Conservation (phyloP, 2,797 vertebrate species). For the Centropyge bicolor region DNA sequence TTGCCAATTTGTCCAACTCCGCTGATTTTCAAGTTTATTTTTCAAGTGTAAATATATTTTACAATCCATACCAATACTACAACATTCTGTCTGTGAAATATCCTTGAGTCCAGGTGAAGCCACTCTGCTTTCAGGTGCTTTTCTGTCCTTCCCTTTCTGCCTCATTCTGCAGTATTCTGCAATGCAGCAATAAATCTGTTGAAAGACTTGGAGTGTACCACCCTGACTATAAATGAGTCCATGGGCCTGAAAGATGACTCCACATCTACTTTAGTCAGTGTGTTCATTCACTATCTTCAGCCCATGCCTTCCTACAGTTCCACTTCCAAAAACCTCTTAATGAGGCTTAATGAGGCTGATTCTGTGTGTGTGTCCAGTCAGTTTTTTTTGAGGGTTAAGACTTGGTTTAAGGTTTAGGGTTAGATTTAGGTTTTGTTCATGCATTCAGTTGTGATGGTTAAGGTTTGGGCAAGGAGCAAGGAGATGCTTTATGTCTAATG, state of each 20-base stretch:
- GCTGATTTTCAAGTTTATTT: not conserved
- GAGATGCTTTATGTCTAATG: no score
- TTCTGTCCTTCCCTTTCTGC: slow-evolving; percentile 2
- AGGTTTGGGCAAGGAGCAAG: no score
- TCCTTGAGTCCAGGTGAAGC: slow-evolving; percentile 35
- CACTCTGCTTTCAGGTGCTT: slow-evolving; percentile 18
- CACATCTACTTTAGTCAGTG: slow-evolving; percentile 16
- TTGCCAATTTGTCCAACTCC: not conserved
- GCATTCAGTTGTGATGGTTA: no score
- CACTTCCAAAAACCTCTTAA: not conserved
- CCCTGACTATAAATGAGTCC: slow-evolving; percentile 28
- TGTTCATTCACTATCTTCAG: slow-evolving; percentile 19
- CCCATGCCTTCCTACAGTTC: not conserved
- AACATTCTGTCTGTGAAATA: slow-evolving; percentile 17
- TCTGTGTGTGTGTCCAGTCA: not conserved
- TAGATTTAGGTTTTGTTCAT: no score
- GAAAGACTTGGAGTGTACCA: not conserved
- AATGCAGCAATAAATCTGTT: slow-evolving; percentile 35
- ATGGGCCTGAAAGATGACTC: slow-evolving; percentile 18
- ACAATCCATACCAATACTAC: not conserved
- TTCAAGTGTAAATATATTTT: not conserved
- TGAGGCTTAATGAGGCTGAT: slow-evolving; percentile 19
- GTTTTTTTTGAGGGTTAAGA: not conserved
- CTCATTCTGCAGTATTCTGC: slow-evolving; percentile 5
- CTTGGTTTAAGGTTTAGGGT: no score